phyloP scores from a whole-genome alignment of 2,888 invertebrate genomes.

The Lepeophtheirus nordmannii region DNA sequence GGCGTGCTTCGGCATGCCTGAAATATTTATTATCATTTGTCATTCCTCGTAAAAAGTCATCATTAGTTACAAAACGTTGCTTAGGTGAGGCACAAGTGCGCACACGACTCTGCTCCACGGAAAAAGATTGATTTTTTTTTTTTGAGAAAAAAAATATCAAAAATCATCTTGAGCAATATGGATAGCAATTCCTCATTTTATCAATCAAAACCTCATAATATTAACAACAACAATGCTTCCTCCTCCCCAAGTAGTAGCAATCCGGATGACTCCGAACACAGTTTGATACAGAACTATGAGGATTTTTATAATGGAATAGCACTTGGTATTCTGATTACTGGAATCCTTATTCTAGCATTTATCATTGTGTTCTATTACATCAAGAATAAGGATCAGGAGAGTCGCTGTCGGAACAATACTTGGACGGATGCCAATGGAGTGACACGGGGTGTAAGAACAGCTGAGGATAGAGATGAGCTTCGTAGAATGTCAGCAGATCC shows the following conservation, averaged over 20 bases:
- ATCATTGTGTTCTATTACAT: neutral
- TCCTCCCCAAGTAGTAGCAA: neutral
- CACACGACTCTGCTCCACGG: too few species aligned
- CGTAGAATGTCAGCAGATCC: neutral
- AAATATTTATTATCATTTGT: too few species aligned
- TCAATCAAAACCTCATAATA: too few species aligned
- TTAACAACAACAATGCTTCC: too few species aligned
- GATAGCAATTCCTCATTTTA: too few species aligned
- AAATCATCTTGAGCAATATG: too few species aligned
- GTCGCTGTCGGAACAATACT: neutral
- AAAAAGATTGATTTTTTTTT: too few species aligned
- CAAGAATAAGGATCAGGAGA: neutral
- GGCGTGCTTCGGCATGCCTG: too few species aligned
- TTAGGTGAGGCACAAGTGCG: too few species aligned
- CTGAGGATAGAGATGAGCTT: neutral
- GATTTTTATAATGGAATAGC: slow-evolving; percentile 2
- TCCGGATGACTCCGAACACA: neutral
- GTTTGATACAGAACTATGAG: neutral
- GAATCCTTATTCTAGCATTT: slow-evolving; percentile 1
- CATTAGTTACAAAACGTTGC: too few species aligned
- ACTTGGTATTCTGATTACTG: neutral
- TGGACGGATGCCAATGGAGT: neutral
- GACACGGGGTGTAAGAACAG: neutral
- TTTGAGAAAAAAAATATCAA: too few species aligned
- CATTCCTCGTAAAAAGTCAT: too few species aligned